Conservation (phyloP, 2,888 invertebrate genomes). For the Drosophila siamana region DNA sequence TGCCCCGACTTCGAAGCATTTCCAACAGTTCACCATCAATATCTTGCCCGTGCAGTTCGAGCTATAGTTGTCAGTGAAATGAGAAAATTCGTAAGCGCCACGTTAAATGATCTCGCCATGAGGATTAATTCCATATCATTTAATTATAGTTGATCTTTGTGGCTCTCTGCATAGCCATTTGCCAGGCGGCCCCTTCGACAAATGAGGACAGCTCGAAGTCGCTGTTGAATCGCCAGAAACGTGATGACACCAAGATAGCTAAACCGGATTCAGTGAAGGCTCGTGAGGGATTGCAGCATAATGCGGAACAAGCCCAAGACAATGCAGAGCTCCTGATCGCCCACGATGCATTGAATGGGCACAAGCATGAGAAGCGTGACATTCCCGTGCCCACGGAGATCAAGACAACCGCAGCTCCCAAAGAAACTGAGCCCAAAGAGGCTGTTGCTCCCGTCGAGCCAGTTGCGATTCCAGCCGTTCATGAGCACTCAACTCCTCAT, state of each 20-base stretch:
- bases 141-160: conserved; percentile 68
- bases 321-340: not conserved
- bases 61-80: conserved; percentile 17
- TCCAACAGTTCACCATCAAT: conserved; percentile 50
- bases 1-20: conserved; percentile 20
- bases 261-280: conserved; percentile 29
- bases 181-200: conserved; percentile 67
- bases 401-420: conserved; percentile 49
- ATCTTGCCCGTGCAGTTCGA: conserved; percentile 34
- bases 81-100: conserved; percentile 52
- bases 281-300: conserved; percentile 4
- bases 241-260: conserved; percentile 31
- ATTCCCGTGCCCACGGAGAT: conserved; percentile 75
- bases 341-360: not conserved
- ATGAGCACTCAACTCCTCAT: conserved; percentile 2
- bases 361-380: conserved; percentile 26
- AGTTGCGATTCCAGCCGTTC: conserved; percentile 3
- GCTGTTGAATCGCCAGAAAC: conserved; percentile 58
- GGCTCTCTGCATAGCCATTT: conserved; percentile 61
- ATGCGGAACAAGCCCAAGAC: not conserved
- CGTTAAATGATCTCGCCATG: not conserved
- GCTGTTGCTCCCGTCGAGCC: not conserved
- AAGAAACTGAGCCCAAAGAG: conserved; percentile 1
- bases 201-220: conserved; percentile 4
- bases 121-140: not conserved